Base-by-base conservation (phyloP, 2,888 invertebrate species). In the Drosophila anomalata region DNA sequence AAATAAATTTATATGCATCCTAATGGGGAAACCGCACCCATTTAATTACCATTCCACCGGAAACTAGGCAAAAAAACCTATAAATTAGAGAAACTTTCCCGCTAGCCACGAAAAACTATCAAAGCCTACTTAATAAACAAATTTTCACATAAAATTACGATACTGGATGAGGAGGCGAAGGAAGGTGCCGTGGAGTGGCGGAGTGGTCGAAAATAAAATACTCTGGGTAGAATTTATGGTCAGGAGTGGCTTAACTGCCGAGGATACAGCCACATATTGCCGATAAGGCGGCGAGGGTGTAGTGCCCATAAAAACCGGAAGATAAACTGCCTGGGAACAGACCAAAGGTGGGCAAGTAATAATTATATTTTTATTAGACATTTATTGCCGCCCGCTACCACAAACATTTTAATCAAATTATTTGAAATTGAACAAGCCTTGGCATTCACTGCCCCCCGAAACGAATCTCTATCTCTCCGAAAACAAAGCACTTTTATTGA, bases 311-410 rank as follows among this genome's bases (percentile, higher is more conserved):
- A 83, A 77, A 80, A 78, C 56, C 58, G 56, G 72, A 59, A 65
- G 57, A 55, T 46, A 31, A 50, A 56, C 47, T 46, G 62, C 62
- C 59, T 56, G 69, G 73, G 42, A 56, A 51, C 55, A 26, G 84
- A 78, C 80, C 88, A 76, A 75, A 78, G 79, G 78, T 81, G 72
- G 77, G 78, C 76, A 85, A 81, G 89, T 88, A 88, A 89, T 89
- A 90, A 89, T 90, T 90, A 90, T 90, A 89, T 89, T 88, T 90
- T 90, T 89, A 90, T 90, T 90, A 87, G 90, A 90, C 90, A 90
- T 89, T 90, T 90, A 90, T 90, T 90, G 88, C 89, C 82, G 1
- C 29, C 8, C 17, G 36, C 36, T n/a, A 14, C 84, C 73, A 70
- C 63, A 75, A 80, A 88, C 79, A 86, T 78, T 87, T 82, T 88